Evolutionary conservation across 2,888 invertebrate species (phyloP), one percentile per base, ranked within the genome.

Genomic region (Heliconius erato): DNA sequence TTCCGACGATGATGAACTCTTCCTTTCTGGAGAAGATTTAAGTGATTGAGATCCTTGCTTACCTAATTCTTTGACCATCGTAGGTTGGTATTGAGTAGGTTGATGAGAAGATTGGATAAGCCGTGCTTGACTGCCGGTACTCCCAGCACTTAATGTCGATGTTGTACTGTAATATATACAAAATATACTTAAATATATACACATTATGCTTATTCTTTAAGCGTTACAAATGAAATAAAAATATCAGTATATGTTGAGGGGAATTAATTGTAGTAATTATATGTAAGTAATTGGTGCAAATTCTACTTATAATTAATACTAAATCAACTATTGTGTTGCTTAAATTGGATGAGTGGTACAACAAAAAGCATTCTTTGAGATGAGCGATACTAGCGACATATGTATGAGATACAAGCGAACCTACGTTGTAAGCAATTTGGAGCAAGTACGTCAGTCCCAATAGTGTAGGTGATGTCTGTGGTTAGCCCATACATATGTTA

Each of bases 61-160:
- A 98, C 98, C 98, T 97, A 98, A 96, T 96, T 98, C 98, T 96
- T 98, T 98, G 91, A 98, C 97, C 93, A 97, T 97, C 88, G 98
- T 97, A 83, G 99, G 98, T 90, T 99, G 98, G 95, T 98, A 99
- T 93, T 98, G 98, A 89, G 98, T 98, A 83, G 99, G 99, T 91
- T 98, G 98, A 95, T 99, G 98, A 88, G 99, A 99, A 87, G 99
- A 98, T 96, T 99, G 99, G 92, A 99, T 98, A 91, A 99, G 97
- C 90, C 98, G 97, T 84, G 99, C 98, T 95, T 98, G 98, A 93
- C 98, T 98, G 90, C 99, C 98, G 79, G 98, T 98, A 95, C 98
- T 99, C 91, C 99, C 98, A 84, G 98, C 98, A 89, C 98, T 99
- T 91, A 99, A 97, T 85, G 99, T 99, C 89, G 99, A 99, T 88